Evolutionary conservation across 2,113 vertebrate genomes (phyloP).

Genomic region (Asarcornis scutulata): DNA sequence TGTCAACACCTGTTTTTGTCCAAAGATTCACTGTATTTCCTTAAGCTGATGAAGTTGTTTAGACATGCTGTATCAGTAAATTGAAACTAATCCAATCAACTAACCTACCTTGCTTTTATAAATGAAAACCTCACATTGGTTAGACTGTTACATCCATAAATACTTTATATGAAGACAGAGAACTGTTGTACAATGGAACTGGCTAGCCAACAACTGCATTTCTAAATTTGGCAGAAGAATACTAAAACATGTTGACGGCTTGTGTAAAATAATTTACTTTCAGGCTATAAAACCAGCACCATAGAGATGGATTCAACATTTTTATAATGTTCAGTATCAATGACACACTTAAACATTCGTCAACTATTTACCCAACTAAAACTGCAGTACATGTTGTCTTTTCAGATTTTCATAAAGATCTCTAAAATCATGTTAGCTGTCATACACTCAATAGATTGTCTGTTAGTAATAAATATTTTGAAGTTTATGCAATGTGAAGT

Average conservation of each 20-base stretch:
- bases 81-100: neutral
- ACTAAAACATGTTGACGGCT: neutral
- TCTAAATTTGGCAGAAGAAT: conserved; percentile 16
- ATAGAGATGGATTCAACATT: neutral
- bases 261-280: conserved; percentile 13
- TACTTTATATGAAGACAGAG: neutral
- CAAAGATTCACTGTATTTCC: neutral
- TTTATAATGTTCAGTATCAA: neutral
- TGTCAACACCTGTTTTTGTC: neutral
- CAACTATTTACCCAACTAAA: neutral
- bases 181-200: neutral
- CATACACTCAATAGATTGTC: neutral
- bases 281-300: neutral
- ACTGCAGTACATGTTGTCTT: neutral
- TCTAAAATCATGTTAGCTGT: neutral
- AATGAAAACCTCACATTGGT: neutral
- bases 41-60: neutral
- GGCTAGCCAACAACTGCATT: neutral
- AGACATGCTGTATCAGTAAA: neutral
- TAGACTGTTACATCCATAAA: neutral
- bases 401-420: neutral
- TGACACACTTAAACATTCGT: neutral
- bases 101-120: neutral
- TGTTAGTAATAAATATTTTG: neutral
- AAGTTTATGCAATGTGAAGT: neutral